These are phyloP conservation scores for Hylyphantes graminicola DNA, from an alignment of 1,140 invertebrate genomes.

Conservation along the genomic window DNA sequence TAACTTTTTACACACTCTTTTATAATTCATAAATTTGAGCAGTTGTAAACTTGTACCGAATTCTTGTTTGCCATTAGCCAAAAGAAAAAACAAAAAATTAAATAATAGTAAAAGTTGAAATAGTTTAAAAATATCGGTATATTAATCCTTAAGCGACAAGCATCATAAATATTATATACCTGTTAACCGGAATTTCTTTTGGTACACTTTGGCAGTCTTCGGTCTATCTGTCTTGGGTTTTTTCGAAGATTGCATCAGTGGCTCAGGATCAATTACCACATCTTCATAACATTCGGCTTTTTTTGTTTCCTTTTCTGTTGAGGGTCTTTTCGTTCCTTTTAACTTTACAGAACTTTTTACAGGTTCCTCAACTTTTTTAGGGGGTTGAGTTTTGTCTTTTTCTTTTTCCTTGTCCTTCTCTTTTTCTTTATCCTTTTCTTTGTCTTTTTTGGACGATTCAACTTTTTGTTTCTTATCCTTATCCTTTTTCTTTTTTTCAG, in stretches of 20 bases:
- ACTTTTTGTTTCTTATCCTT: slow-evolving; percentile 68
- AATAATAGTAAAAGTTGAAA: no score
- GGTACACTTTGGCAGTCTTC: slow-evolving; percentile 88
- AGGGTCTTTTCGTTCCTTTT: slow-evolving; percentile 39
- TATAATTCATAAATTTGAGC: no score
- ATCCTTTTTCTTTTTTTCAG: slow-evolving; percentile 66
- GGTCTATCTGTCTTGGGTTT: slow-evolving; percentile 70
- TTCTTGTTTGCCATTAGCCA: no score
- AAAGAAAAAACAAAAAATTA: no score
- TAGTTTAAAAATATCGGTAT: no score
- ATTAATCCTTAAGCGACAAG: no score
- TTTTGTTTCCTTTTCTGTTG: slow-evolving; percentile 43
- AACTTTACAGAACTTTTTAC: slow-evolving; percentile 31
- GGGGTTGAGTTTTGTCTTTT: neutral
- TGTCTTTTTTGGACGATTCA: slow-evolving; percentile 69
- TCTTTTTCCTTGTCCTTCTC: neutral
- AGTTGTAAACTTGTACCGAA: no score
- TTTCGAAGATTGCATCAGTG: slow-evolving; percentile 46
- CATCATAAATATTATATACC: slow-evolving; percentile 65
- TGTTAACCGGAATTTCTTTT: slow-evolving; percentile 87
- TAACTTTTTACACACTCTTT: no score
- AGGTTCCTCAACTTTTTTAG: neutral
- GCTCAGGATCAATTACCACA: slow-evolving; percentile 58
- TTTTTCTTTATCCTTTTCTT: slow-evolving; percentile 68
- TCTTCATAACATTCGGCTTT: slow-evolving; percentile 52